These are phyloP conservation scores for Aldabrachelys gigantea DNA, from an alignment of 2,113 vertebrate genomes.

Conservation along the genomic window DNA sequence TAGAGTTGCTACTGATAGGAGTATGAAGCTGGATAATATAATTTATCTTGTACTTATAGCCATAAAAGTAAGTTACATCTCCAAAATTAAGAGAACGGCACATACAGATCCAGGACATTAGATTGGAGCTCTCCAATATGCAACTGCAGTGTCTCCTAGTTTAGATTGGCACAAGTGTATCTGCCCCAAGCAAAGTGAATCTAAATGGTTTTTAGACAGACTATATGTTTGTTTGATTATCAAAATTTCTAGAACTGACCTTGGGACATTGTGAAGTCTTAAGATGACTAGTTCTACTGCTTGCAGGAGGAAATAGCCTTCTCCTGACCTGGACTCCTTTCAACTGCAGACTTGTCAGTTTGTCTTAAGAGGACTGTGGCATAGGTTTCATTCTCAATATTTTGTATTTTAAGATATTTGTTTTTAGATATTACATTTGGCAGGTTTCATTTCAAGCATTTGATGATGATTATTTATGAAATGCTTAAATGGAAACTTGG, in stretches of 20 bases:
- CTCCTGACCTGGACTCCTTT: not conserved
- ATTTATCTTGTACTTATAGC: not conserved
- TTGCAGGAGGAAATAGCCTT: not conserved
- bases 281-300: not conserved
- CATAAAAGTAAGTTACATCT: not conserved
- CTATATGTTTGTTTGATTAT: not conserved
- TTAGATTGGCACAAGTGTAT: not conserved
- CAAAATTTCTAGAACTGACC: not conserved
- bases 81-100: not conserved
- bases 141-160: not conserved
- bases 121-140: not conserved
- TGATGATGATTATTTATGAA: not conserved
- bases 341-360: not conserved
- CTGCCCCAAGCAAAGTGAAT: not conserved
- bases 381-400: not conserved
- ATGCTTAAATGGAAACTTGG: not conserved
- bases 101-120: not conserved
- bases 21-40: not conserved
- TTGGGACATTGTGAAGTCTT: not conserved
- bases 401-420: not conserved
- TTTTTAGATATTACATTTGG: not conserved
- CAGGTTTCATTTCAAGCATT: not conserved
- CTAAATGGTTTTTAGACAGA: not conserved
- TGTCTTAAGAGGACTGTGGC: not conserved
- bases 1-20: not conserved